Evolutionary conservation across 2,888 invertebrate genomes (phyloP).

Genomic region (Drosophila diplacantha): DNA sequence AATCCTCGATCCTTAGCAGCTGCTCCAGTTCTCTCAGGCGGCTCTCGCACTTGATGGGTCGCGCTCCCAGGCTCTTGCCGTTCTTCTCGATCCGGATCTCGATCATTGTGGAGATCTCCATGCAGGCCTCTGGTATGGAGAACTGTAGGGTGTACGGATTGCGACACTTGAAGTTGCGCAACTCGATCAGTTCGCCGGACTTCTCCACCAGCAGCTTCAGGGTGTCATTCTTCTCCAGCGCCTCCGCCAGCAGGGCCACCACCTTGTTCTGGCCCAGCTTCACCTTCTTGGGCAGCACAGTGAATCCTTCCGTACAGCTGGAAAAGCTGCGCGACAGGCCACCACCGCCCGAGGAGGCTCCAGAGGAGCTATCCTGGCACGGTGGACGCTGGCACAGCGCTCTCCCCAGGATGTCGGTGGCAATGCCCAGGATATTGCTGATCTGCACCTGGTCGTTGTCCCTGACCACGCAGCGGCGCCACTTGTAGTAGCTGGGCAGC

Average conservation of each 20-base stretch:
- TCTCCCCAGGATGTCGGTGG: conserved; percentile 86
- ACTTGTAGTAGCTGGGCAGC: conserved; percentile 85
- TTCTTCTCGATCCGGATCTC: conserved; percentile 90
- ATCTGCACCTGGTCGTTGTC: conserved; percentile 92
- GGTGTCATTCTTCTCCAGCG: conserved; percentile 86
- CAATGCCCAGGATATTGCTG: conserved; percentile 89
- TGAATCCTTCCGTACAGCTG: conserved; percentile 76
- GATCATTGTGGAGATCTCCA: conserved; percentile 89
- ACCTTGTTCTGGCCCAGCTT: conserved; percentile 87
- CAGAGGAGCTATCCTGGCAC: conserved; percentile 82
- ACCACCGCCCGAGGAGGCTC: conserved; percentile 78
- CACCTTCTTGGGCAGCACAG: conserved; percentile 77
- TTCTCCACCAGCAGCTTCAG: conserved; percentile 88
- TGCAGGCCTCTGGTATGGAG: conserved; percentile 88
- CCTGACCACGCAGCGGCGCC: conserved; percentile 88
- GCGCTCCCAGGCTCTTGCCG: conserved; percentile 86
- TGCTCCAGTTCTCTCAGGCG: conserved; percentile 89
- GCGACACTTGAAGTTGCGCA: conserved; percentile 85
- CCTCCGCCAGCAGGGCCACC: conserved; percentile 87
- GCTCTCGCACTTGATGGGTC: conserved; percentile 94
- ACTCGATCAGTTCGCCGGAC: conserved; percentile 87
- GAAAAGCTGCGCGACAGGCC: conserved; percentile 74
- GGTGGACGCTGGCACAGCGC: conserved; percentile 80
- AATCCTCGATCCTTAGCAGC: conserved; percentile 86
- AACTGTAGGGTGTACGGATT: conserved; percentile 92